Conservation (phyloP, 2,113 vertebrate species). For the Leptosomus discolor region DNA sequence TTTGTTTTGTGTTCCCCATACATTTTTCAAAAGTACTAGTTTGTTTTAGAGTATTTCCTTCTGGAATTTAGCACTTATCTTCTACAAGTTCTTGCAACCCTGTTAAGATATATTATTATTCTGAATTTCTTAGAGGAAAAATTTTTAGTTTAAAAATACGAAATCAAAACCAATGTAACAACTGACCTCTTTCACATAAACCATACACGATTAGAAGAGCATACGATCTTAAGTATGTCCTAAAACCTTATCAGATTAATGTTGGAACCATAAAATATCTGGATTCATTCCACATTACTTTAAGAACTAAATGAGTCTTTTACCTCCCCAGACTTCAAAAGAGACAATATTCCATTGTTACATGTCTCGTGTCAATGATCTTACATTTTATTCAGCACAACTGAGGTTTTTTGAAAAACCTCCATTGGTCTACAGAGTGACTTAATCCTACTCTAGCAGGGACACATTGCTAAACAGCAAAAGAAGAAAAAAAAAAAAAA, state of each 20-base stretch:
- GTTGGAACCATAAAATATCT: neutral
- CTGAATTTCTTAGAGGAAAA: neutral
- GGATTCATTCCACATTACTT: neutral
- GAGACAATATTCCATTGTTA: neutral
- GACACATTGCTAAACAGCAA: neutral
- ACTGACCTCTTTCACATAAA: neutral
- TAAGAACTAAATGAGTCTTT: neutral
- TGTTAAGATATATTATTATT: neutral
- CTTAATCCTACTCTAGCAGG: neutral
- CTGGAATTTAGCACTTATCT: neutral
- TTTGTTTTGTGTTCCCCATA: neutral
- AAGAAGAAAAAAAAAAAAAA: no score
- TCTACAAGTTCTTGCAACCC: neutral
- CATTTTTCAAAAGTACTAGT: neutral
- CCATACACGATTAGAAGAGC: neutral
- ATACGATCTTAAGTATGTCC: neutral
- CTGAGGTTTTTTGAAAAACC: neutral
- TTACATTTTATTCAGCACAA: neutral
- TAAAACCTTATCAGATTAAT: neutral
- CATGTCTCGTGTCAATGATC: neutral
- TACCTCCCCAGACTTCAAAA: neutral
- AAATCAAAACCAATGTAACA: neutral
- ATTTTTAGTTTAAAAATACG: neutral
- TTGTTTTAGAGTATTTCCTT: neutral
- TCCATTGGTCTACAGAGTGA: neutral